Evolutionary conservation across 2,113 vertebrate genomes (phyloP).

Genomic region (Geococcyx californianus): DNA sequence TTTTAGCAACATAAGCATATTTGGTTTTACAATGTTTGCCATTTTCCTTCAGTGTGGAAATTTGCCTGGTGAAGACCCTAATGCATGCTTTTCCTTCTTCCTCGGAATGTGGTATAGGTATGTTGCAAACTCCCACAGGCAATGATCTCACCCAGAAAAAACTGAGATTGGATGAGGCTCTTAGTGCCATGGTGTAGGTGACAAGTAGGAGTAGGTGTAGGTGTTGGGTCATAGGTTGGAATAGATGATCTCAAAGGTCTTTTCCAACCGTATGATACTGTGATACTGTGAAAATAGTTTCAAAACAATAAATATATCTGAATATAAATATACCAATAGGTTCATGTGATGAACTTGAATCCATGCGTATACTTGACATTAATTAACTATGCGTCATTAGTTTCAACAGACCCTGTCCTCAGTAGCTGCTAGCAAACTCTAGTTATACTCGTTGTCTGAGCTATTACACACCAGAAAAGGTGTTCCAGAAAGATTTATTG

Average conservation of each 20-base stretch:
- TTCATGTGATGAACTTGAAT: neutral
- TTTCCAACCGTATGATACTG: too few species aligned
- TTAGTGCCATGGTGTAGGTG: too few species aligned
- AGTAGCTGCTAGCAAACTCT: neutral
- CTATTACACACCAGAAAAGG: neutral
- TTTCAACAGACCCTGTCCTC: neutral
- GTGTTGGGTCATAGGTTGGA: too few species aligned
- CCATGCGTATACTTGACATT: neutral
- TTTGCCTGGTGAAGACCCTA: neutral
- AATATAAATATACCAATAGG: neutral
- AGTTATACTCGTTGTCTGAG: neutral
- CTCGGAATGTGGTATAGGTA: neutral
- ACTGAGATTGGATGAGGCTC: too few species aligned
- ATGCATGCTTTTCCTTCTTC: neutral
- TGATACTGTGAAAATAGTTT: too few species aligned
- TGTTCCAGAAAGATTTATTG: neutral
- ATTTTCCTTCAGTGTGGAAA: neutral
- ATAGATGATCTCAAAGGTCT: too few species aligned
- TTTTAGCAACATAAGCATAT: neutral
- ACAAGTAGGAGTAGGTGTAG: too few species aligned
- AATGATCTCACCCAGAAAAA: neutral
- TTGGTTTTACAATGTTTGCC: neutral
- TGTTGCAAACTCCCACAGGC: neutral
- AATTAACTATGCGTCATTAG: neutral
- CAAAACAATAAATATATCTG: neutral